Conservation (phyloP, 2,113 vertebrate species). For the Cyprinus carpio region DNA sequence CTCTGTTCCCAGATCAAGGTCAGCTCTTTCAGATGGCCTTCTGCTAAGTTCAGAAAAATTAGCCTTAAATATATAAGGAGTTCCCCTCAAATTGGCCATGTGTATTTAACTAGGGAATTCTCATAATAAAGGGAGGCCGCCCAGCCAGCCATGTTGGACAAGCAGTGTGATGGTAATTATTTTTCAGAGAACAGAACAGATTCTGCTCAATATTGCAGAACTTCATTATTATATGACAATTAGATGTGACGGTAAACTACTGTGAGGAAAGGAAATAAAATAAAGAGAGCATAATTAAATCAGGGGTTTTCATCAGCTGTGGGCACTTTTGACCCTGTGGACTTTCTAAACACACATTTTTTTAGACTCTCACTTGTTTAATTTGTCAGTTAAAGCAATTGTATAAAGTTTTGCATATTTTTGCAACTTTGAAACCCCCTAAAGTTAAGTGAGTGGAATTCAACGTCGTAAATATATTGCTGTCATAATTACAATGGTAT, state of each 20-base stretch:
- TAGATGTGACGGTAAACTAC: slow-evolving; percentile 82
- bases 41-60: slow-evolving; percentile 22
- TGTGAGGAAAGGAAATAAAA: slow-evolving; percentile 72
- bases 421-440: not conserved
- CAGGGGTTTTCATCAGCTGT: slow-evolving; percentile 53
- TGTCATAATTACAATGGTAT: not conserved
- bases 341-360: not conserved
- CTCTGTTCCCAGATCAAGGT: not conserved
- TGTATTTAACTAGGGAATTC: slow-evolving; percentile 29
- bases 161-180: slow-evolving; percentile 79
- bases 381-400: not conserved
- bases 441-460: not conserved
- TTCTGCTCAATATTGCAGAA: slow-evolving; percentile 86
- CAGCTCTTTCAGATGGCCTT: slow-evolving; percentile 14
- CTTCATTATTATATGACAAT: slow-evolving; percentile 82
- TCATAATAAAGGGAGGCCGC: slow-evolving; percentile 17
- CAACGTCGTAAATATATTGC: not conserved
- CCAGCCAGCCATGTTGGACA: slow-evolving; percentile 74
- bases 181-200: slow-evolving; percentile 77
- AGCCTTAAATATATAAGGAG: slow-evolving; percentile 37
- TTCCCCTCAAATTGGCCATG: not conserved
- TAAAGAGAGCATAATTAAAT: slow-evolving; percentile 75
- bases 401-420: not conserved
- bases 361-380: not conserved
- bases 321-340: not conserved